Percentiles rank a stretch among this genome's conserved stretches.
phyloP scores from a whole-genome alignment of 2,888 invertebrate species.

The Steinernema scapterisci region DNA sequence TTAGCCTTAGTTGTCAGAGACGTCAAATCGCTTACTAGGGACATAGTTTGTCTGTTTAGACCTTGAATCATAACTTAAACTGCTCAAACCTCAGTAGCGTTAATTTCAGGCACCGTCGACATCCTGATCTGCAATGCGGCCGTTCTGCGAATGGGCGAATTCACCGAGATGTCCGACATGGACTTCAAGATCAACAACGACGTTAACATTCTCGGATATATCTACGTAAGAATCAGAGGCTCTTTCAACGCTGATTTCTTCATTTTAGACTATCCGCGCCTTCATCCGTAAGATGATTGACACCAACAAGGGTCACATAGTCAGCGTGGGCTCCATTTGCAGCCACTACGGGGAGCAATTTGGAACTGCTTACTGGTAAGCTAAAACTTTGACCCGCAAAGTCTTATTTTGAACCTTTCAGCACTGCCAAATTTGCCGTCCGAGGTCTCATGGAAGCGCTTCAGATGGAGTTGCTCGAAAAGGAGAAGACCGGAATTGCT shows the following conservation, averaged over 20 bases:
- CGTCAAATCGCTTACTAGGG: too few species aligned
- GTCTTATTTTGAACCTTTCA: constrained; percentile 7
- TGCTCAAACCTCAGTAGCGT: too few species aligned
- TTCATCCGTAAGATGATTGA: constrained; percentile 43
- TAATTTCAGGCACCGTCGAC: constrained; percentile 39
- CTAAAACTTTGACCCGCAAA: not conserved
- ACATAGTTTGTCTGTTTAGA: too few species aligned
- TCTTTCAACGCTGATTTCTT: not conserved
- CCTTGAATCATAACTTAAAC: too few species aligned
- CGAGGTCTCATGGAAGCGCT: constrained; percentile 45
- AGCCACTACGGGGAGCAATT: constrained; percentile 45
- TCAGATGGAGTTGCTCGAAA: constrained; percentile 42
- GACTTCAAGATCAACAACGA: constrained; percentile 42
- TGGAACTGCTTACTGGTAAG: constrained; percentile 47
- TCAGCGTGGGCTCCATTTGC: constrained; percentile 44
- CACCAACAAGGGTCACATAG: constrained; percentile 41
- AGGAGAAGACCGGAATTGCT: constrained; percentile 34
- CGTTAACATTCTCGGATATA: constrained; percentile 45
- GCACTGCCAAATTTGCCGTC: constrained; percentile 44
- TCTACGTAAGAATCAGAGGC: constrained; percentile 34
- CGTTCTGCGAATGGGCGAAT: constrained; percentile 41
- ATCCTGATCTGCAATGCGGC: constrained; percentile 46
- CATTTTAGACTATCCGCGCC: constrained; percentile 39
- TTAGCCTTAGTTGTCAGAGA: too few species aligned
- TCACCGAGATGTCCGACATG: constrained; percentile 36